Conservation (phyloP, 2,113 vertebrate species). For the Menura novaehollandiae region DNA sequence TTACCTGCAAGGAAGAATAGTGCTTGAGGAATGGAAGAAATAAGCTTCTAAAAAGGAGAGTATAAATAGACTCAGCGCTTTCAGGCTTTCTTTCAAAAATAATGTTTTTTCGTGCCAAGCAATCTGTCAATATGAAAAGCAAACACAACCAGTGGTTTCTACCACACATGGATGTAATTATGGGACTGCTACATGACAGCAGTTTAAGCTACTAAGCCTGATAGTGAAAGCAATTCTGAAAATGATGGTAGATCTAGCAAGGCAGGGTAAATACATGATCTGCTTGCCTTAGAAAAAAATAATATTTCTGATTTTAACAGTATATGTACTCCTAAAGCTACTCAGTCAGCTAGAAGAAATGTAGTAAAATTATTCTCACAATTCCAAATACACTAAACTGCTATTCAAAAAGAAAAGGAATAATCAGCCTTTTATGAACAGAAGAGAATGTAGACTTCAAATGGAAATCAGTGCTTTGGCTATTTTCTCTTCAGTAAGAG, state of each 20-base stretch:
- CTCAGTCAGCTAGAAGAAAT: not conserved
- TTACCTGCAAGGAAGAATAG: not conserved
- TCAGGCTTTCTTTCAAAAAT: not conserved
- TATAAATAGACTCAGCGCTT: not conserved
- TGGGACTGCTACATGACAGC: not conserved
- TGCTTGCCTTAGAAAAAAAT: not conserved
- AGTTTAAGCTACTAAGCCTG: not conserved
- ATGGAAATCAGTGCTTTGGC: not conserved
- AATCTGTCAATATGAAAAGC: not conserved
- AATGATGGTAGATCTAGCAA: not conserved
- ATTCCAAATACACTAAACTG: not conserved
- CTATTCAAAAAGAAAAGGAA: not conserved
- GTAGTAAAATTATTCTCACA: not conserved
- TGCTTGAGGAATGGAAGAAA: not conserved
- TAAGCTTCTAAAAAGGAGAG: not conserved
- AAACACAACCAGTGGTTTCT: not conserved
- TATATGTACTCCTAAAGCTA: not conserved
- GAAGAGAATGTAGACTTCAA: not conserved
- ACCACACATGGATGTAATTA: not conserved
- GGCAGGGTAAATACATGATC: not conserved
- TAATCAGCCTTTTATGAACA: not conserved
- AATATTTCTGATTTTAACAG: not conserved
- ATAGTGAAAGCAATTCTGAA: not conserved
- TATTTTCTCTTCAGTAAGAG: not conserved
- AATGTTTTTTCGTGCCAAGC: conserved; percentile 4